Evolutionary conservation across 92 coral and sea anemone genomes (phyloP), one percentile per base, ranked within the genome.

Genomic region (Actinernus sp.): DNA sequence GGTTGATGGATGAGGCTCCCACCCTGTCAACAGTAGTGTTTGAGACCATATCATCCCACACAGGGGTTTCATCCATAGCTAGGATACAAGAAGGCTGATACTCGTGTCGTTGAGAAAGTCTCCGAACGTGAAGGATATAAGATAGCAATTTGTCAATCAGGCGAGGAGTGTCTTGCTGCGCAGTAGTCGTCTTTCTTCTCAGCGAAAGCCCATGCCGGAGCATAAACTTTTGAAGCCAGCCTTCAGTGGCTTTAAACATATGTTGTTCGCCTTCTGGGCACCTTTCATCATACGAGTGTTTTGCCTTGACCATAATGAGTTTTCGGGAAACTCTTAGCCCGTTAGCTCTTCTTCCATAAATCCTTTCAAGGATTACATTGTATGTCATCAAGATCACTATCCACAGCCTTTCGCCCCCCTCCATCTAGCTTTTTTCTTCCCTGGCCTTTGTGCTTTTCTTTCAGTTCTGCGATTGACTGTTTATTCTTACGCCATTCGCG

Each of bases 201-300:
- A 84, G 76, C 28, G 73, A 74, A 22, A 84, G 55, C 12, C 85
- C 84, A 70, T 76, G 11, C 34, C 75, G n/a, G 67, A 16, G 74
- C 83, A 74, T 63, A 48, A 76, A 84, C 58, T 55, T 68, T 24
- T 63, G 58, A 6, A 84, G 69, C 90, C 90, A 84, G 44, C 85
- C 81, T 50, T n/a, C n/a, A n/a, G n/a, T n/a, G n/a, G n/a, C n/a
- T n/a, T n/a, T n/a, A n/a, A n/a, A n/a, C n/a, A 67, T 7, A 26
- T 68, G 74, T 45, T 72, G 50, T 46, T 71, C 71, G 45, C 58
- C 57, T 49, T 71, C 81, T 52, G 48, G 76, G 46, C 77, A 78
- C 21, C 59, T 41, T 51, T 75, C 47, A 43, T 75, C 82, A 40
- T 75, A 63, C 12, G 31, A 17, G 28, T 51, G 56, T 22, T 63